Evolutionary conservation across 2,113 vertebrate species (phyloP).

Genomic region (Myanophis thanlyinensis): DNA sequence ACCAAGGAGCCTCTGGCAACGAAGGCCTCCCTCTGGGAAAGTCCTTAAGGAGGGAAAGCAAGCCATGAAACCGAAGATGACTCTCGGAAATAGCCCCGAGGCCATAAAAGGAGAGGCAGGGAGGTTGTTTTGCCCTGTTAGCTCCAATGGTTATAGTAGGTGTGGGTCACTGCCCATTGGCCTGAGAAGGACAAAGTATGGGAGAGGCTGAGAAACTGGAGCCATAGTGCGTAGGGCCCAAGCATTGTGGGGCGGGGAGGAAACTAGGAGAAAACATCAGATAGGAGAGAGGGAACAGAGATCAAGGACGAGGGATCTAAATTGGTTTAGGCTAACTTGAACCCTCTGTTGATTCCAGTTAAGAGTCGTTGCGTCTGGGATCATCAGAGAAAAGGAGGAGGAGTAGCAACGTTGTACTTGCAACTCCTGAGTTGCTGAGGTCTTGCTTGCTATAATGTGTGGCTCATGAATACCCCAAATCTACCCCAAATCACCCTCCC

Average conservation of each 20-base stretch:
- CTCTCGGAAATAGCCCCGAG: background rate
- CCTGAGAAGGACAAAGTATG: background rate
- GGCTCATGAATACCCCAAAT: background rate
- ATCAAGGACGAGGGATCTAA: background rate
- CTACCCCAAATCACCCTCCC: too few relatives aligned
- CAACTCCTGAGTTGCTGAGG: background rate
- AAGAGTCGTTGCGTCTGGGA: background rate
- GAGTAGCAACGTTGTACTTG: background rate
- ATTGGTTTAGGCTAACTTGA: background rate
- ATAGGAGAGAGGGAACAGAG: background rate
- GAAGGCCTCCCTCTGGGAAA: background rate
- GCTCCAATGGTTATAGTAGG: background rate
- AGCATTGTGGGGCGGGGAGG: background rate
- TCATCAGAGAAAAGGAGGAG: background rate
- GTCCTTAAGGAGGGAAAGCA: background rate
- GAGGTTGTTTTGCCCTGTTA: background rate
- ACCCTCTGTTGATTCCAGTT: background rate
- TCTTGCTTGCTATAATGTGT: background rate
- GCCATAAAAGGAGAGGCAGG: background rate
- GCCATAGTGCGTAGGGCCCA: background rate
- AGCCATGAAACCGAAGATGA: background rate
- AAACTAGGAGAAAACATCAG: background rate
- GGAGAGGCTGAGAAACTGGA: background rate
- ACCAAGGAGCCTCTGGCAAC: background rate
- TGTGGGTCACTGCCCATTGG: background rate